Percentiles rank a stretch among this genome's conserved stretches.
phyloP scores from a whole-genome alignment of 2,888 invertebrate genomes.

The Mimas tiliae region DNA sequence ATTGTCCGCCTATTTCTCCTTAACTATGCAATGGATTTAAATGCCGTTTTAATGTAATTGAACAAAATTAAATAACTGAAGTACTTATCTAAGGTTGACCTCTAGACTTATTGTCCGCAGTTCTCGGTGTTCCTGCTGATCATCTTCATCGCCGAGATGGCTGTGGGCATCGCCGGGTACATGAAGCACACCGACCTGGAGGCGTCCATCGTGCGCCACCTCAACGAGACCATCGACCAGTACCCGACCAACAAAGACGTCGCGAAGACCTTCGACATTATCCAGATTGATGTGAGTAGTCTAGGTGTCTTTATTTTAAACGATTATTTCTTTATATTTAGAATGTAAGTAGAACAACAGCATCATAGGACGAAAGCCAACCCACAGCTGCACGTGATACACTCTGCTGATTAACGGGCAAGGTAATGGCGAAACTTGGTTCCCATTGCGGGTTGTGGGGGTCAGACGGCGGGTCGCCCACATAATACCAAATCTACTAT shows the following conservation, averaged over 20 bases:
- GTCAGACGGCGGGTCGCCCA: too few species aligned
- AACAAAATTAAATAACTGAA: not conserved
- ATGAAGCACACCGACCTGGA: conserved; percentile 89
- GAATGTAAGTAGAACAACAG: too few species aligned
- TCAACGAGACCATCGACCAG: conserved; percentile 89
- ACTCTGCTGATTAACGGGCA: too few species aligned
- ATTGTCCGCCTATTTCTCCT: too few species aligned
- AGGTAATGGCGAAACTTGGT: too few species aligned
- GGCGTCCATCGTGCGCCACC: conserved; percentile 86
- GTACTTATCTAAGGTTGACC: conserved; percentile 9
- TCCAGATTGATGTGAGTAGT: conserved; percentile 93
- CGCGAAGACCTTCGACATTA: conserved; percentile 91
- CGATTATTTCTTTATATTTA: too few species aligned
- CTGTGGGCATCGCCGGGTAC: conserved; percentile 93
- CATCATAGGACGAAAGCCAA: too few species aligned
- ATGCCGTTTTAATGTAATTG: too few species aligned
- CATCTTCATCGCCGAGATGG: conserved; percentile 93
- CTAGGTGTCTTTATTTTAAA: not conserved
- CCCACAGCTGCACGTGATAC: too few species aligned
- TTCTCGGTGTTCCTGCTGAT: conserved; percentile 91
- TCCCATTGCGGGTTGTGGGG: too few species aligned
- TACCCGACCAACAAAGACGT: conserved; percentile 87
- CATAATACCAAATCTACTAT: too few species aligned
- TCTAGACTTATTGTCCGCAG: conserved; percentile 62
- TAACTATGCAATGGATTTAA: too few species aligned